Percentiles rank a stretch among this genome's conserved stretches.
Conservation (phyloP, 2,888 invertebrate genomes). For the Chironomus riparius region DNA sequence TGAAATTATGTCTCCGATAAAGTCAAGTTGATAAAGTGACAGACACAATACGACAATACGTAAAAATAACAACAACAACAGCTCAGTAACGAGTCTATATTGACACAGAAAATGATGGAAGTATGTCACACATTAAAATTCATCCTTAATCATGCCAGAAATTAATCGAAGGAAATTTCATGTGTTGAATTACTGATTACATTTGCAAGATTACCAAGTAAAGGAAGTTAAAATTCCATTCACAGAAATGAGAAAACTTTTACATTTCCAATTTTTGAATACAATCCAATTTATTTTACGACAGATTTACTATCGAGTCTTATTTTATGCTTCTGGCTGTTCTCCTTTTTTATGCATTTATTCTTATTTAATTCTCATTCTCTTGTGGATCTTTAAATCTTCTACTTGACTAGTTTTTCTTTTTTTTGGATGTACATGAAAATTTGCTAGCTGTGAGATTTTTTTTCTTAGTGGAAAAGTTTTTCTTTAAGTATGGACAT, state of each 20-base stretch:
- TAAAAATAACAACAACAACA: no score
- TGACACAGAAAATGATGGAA: no score
- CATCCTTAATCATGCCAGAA: no score
- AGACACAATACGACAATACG: no score
- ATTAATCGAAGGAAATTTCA: no score
- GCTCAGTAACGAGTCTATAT: no score
- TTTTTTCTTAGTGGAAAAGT: not conserved
- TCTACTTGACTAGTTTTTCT: not conserved
- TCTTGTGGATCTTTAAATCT: conserved; percentile 12
- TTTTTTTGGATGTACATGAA: not conserved
- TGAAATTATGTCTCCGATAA: conserved; percentile 2
- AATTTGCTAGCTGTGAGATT: not conserved
- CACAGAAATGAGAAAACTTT: conserved; percentile 9
- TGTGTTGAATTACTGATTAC: no score
- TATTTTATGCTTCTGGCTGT: not conserved
- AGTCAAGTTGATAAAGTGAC: not conserved
- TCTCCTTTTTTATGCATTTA: not conserved
- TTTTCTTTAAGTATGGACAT: not conserved
- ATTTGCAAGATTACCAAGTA: not conserved
- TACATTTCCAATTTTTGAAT: conserved; percentile 12
- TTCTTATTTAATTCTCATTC: conserved; percentile 1
- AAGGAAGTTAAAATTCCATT: not conserved
- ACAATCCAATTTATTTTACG: conserved; percentile 23
- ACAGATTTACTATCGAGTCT: conserved; percentile 8
- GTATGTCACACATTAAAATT: no score